phyloP scores from a whole-genome alignment of 1,140 invertebrate genomes.

The Phymastichus coffea region DNA sequence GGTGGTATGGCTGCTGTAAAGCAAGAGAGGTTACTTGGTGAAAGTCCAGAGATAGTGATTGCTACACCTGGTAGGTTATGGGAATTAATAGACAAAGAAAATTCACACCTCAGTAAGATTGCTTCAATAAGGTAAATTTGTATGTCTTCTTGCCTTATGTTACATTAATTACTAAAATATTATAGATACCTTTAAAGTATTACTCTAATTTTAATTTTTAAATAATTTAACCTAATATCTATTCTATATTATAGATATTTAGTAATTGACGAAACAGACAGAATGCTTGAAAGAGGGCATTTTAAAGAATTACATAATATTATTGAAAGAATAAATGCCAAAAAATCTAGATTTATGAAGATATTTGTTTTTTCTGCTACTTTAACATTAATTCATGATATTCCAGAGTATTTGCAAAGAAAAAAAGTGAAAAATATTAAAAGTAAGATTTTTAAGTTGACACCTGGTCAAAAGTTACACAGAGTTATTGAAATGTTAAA shows the following conservation, averaged over 20 bases:
- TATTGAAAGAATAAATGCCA: constrained; percentile 76
- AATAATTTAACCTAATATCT: no score
- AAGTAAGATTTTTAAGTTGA: constrained; percentile 66
- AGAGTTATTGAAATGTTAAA: constrained; percentile 73
- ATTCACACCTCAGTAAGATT: constrained; percentile 72
- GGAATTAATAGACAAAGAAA: constrained; percentile 83
- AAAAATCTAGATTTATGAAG: constrained; percentile 59
- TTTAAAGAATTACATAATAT: constrained; percentile 89
- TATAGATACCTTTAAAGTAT: no score
- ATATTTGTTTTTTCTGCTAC: constrained; percentile 99
- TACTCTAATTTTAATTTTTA: no score
- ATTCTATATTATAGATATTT: constrained; percentile 65
- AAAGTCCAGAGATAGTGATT: constrained; percentile 89
- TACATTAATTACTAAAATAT: no score
- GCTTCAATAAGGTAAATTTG: constrained; percentile 64
- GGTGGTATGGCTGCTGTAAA: constrained; percentile 90
- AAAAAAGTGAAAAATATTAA: constrained; percentile 59
- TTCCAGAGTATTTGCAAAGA: constrained; percentile 73
- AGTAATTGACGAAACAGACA: constrained; percentile 97
- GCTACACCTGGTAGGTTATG: constrained; percentile 95
- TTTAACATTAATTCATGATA: constrained; percentile 83
- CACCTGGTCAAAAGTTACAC: constrained; percentile 71
- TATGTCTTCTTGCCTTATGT: neutral
- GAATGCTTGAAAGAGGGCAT: constrained; percentile 96
- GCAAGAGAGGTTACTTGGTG: constrained; percentile 81